Evolutionary conservation across 2,797 vertebrate genomes (phyloP), one percentile per base, ranked within the genome.

Genomic region (Chaetophractus vellerosus): DNA sequence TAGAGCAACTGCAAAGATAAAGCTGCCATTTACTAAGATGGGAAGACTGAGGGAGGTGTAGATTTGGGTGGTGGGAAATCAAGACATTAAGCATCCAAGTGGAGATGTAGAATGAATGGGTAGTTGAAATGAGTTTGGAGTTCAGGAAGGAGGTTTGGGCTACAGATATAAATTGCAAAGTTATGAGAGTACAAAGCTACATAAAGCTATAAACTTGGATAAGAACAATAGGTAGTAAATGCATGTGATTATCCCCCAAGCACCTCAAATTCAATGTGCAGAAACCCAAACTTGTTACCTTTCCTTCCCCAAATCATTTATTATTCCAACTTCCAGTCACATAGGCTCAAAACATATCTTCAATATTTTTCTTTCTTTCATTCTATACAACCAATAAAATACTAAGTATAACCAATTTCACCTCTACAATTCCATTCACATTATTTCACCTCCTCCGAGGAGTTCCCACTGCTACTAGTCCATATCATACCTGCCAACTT

Each of bases 351-450:
- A 64, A 52, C 36, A 69, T n/a, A 61, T 19, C 12, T 50, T 48
- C 57, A 85, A 7, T 57, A 72, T 64, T 57, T 80, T 69, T 28
- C 15, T 33, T 81, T 55, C 61, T 55, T 57, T 66, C 63, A 45
- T 92, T 88, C 52, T 69, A 95, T 28, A 91, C 50, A 68, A 91
- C 23, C 38, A 94, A 38, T 91, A 68, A 68, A 80, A 94, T 69
- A 75, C 9, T n/a, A 68, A 75, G 21, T 7, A 68, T 52, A 28
- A 80, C 24, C 68, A 87, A 57, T 68, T 59, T 66, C 41, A 76
- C 71, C 11, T 63, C 18, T 69, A 12, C 59, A 63, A 88, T 76
- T 88, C 23, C 52, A 52, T 83, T 76, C 69, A 36, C 61, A 63
- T n/a, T 72, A 1, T 75, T 75, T 61, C 71, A 76, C 41, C 57